These are phyloP conservation scores for Nasonovia ribisnigri DNA, from an alignment of 2,888 invertebrate species.

Conservation along the genomic window DNA sequence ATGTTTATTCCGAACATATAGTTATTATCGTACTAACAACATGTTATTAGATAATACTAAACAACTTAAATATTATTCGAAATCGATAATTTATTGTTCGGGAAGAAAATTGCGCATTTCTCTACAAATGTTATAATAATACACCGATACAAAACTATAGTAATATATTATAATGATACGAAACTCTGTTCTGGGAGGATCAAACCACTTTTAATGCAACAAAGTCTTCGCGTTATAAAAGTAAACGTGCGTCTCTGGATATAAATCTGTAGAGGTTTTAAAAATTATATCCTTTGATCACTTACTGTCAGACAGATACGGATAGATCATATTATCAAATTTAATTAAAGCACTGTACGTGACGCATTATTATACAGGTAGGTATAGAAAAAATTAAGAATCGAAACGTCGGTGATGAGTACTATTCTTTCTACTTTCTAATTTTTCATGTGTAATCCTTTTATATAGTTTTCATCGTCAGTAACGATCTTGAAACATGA, in stretches of 20 bases:
- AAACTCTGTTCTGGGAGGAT: background rate
- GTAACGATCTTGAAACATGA: constrained; percentile 56
- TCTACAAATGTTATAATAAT: background rate
- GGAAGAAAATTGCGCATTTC: background rate
- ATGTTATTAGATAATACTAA: background rate
- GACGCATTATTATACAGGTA: background rate
- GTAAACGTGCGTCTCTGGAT: background rate
- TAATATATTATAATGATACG: background rate
- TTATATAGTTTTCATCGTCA: constrained; percentile 46
- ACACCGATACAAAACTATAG: background rate
- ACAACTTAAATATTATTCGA: background rate
- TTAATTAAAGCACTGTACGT: constrained; percentile 55
- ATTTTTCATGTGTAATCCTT: constrained; percentile 49
- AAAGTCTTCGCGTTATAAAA: background rate
- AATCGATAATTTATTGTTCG: background rate
- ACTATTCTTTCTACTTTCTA: constrained; percentile 59
- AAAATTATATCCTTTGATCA: background rate
- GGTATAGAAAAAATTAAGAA: constrained; percentile 39
- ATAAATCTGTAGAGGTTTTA: background rate
- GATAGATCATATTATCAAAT: constrained; percentile 36
- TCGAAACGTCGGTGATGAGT: constrained; percentile 26
- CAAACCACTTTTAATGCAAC: background rate
- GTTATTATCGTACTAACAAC: background rate
- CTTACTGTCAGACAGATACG: constrained; percentile 34
- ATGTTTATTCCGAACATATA: too few relatives aligned